Evolutionary conservation across 1,140 invertebrate genomes (phyloP), one percentile per base, ranked within the genome.

Genomic region (Steinernema feltiae): DNA sequence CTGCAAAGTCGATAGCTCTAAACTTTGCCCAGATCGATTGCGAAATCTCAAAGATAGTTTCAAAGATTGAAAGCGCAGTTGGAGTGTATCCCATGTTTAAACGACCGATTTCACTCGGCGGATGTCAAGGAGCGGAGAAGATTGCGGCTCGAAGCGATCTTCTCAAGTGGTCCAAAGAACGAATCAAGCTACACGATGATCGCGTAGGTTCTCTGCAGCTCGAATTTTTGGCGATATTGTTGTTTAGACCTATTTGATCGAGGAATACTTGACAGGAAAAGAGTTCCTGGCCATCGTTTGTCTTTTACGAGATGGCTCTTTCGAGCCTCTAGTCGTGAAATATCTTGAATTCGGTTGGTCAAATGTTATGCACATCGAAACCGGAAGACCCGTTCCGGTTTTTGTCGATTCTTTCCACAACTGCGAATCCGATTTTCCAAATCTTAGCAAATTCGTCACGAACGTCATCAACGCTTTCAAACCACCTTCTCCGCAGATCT

Each of bases 311-410:
- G 24, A 63, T 27, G 53, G 53, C 7, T 27, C 15, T 21, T 63
- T 63, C 53, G 53, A 63, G 24, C 53, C 53, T 21, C 53, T 63
- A 17, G 12, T 63, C 24, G 53, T 63, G 7, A 63, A 63, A 27
- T 63, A 63, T 27, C 24, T 63, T 7, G 53, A 63, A 21, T 63
- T n/a, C 53, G 53, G 53, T 27, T 63, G 53, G 53, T 63, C 53
- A 3, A 63, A 63, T 21, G 53, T 63, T 15, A 15, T 63, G 24
- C 24, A 63, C 53, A 63, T 63, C 12, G 53, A 12, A 63, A 63
- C 12, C 24, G 53, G 53, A n/a, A 15, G 53, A 63, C 53, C 53
- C 7, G 24, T 63, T 15, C 53, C 53, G 3, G 24, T 63, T 27
- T 27, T 63, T 27, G 53, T 63, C 7, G 53, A 63, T 27, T 63